A percentile compares a stretch with the other conserved stretches of the same genome.
Evolutionary conservation across 2,113 vertebrate genomes (phyloP).

Genomic region (Capreolus pygargus): DNA sequence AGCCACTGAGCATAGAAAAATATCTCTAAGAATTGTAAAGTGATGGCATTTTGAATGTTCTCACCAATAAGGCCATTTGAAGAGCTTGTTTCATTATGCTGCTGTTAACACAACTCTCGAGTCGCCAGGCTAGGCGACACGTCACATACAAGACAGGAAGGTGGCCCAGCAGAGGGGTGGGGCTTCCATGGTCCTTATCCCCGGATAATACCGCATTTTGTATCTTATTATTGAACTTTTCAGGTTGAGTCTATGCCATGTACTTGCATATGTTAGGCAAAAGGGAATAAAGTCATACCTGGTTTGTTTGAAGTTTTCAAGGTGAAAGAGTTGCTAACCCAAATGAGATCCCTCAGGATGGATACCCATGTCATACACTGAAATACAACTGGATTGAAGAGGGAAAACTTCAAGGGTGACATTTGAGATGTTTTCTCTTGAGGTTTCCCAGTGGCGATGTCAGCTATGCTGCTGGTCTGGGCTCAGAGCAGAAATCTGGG

Average conservation of each 20-base stretch:
- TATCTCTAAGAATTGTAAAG: background rate
- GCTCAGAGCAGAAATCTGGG: background rate
- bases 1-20: background rate
- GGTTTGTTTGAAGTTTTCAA: background rate
- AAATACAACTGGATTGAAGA: background rate
- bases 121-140: rapidly evolving
- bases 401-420: background rate
- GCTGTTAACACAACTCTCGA: background rate
- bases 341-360: background rate
- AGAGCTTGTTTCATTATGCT: background rate
- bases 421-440: background rate
- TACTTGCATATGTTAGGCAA: background rate
- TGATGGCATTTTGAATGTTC: background rate
- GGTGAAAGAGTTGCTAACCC: background rate
- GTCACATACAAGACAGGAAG: rapidly evolving
- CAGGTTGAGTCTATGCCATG: no score
- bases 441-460: background rate
- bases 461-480: background rate
- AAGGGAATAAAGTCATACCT: background rate
- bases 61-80: background rate
- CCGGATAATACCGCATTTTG: rapidly evolving
- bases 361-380: no score
- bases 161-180: rapidly evolving
- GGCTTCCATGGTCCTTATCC: rapidly evolving
- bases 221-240: background rate